Percentiles rank a stretch among this genome's conserved stretches.
These are phyloP conservation scores for Cephalopterus ornatus DNA, from an alignment of 2,113 vertebrate genomes.

Conservation along the genomic window DNA sequence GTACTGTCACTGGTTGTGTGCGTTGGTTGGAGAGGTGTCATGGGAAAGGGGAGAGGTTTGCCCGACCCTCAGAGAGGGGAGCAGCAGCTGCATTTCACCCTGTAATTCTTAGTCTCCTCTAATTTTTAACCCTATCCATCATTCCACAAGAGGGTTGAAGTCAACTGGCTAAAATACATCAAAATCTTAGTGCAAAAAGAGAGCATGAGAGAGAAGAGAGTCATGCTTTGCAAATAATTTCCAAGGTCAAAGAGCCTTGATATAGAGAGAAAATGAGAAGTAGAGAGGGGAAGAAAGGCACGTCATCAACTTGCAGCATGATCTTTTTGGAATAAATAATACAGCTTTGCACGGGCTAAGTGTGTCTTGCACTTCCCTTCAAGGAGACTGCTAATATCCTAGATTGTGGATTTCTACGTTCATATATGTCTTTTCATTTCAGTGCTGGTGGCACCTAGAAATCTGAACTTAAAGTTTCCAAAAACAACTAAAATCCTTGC, in stretches of 20 bases:
- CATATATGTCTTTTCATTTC: background rate
- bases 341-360: background rate
- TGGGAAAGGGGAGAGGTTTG: background rate
- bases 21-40: background rate
- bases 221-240: background rate
- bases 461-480: background rate
- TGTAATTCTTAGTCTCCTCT: background rate
- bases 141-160: background rate
- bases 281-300: background rate
- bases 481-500: background rate
- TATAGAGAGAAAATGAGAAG: slow-evolving; percentile 22
- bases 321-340: background rate
- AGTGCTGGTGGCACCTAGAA: background rate
- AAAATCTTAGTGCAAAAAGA: background rate
- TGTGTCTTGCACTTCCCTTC: fast-evolving
- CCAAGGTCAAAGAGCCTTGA: background rate
- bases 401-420: background rate
- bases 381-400: background rate
- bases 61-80: background rate
- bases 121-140: background rate
- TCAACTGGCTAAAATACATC: background rate
- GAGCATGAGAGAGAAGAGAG: background rate
- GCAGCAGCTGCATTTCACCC: background rate
- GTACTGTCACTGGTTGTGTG: background rate
- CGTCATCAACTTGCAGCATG: background rate